A percentile compares a stretch with the other conserved stretches of the same genome.
phyloP scores from a whole-genome alignment of 2,797 vertebrate genomes.

The Cirrhinus molitorella region DNA sequence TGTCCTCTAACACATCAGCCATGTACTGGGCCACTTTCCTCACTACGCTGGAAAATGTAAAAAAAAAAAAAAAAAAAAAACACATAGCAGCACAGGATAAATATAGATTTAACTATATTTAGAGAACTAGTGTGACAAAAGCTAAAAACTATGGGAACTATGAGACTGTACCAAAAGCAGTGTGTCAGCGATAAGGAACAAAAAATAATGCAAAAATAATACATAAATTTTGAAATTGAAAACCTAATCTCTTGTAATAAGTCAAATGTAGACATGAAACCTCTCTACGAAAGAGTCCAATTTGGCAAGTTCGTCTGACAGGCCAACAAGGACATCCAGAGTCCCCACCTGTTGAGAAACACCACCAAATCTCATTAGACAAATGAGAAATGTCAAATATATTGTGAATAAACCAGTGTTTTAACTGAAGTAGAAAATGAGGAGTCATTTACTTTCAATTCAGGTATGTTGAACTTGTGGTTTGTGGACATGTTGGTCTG shows the following conservation, averaged over 20 bases:
- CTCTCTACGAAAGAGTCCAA: conserved; percentile 94
- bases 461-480: conserved; percentile 95
- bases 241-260: neutral
- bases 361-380: conserved; percentile 56
- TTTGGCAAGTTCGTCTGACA: conserved; percentile 96
- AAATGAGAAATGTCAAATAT: conserved; percentile 42
- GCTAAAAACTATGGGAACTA: neutral
- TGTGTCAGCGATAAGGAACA: neutral
- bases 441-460: conserved; percentile 86
- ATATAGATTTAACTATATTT: neutral
- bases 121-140: neutral
- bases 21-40: conserved; percentile 98
- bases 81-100: neutral
- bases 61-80: too few species aligned
- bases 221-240: neutral
- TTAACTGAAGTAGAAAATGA: neutral
- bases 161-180: neutral
- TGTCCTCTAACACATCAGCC: conserved; percentile 96
- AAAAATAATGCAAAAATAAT: neutral
- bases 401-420: neutral
- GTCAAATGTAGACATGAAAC: conserved; percentile 66
- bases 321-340: conserved; percentile 93
- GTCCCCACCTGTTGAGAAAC: conserved; percentile 88
- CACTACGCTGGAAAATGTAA: conserved; percentile 83
- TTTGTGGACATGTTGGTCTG: conserved; percentile 87